Evolutionary conservation across 2,888 invertebrate genomes (phyloP).

Genomic region (Hydrotaea cyrtoneurina): DNA sequence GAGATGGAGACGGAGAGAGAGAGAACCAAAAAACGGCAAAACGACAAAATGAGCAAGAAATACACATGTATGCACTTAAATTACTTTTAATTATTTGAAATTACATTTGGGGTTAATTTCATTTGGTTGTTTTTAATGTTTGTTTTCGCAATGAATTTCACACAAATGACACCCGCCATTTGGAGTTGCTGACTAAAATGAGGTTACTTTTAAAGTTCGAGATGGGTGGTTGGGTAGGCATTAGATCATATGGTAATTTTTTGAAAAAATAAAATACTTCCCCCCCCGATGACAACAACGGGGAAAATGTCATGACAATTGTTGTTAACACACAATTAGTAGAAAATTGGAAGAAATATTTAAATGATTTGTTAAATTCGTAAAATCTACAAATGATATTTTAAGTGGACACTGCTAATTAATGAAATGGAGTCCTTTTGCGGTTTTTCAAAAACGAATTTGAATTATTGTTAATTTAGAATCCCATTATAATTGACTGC

Average conservation of each 20-base stretch:
- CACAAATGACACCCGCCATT: slow-evolving; percentile 17
- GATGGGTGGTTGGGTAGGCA: neutral
- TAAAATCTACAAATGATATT: too few species aligned
- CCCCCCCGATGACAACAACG: too few species aligned
- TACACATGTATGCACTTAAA: slow-evolving; percentile 9
- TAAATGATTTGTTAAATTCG: too few species aligned
- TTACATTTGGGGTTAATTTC: slow-evolving; percentile 32
- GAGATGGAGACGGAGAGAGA: neutral
- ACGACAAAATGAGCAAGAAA: neutral
- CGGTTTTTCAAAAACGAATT: too few species aligned
- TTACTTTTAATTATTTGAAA: slow-evolving; percentile 47
- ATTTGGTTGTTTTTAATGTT: neutral
- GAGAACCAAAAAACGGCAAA: neutral
- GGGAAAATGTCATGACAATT: neutral
- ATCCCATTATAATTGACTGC: too few species aligned
- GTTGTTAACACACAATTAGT: neutral
- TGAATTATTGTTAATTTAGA: too few species aligned
- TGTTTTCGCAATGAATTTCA: neutral
- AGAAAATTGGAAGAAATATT: neutral
- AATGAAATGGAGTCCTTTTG: too few species aligned
- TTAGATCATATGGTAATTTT: slow-evolving; percentile 20
- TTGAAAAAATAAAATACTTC: neutral
- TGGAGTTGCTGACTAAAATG: neutral
- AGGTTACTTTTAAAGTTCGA: neutral
- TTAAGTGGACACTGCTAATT: too few species aligned